Conservation (phyloP, 2,888 invertebrate genomes). For the Agonopterix subpropinquella region DNA sequence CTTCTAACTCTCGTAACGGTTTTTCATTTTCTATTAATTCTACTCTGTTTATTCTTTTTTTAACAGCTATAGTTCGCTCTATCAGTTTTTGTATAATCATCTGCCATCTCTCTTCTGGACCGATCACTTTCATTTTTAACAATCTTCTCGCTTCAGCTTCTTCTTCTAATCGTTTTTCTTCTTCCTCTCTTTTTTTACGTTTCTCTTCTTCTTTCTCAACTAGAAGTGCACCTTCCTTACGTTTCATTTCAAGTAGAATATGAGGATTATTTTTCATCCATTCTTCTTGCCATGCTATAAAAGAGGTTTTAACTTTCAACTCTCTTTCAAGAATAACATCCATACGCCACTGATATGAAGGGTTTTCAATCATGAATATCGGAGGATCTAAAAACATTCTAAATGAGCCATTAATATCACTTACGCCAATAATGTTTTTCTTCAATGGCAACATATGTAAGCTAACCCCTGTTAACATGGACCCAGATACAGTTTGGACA, state of each 20-base stretch:
- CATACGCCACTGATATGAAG: conserved; percentile 53
- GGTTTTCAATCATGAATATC: conserved; percentile 63
- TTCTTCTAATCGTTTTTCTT: conserved; percentile 64
- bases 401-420: conserved; percentile 81
- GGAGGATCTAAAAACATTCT: conserved; percentile 77
- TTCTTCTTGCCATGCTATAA: conserved; percentile 76
- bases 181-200: conserved; percentile 46
- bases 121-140: conserved; percentile 50
- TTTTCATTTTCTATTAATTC: conserved; percentile 76
- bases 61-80: conserved; percentile 77
- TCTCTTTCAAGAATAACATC: conserved; percentile 70
- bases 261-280: conserved; percentile 69
- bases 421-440: conserved; percentile 79
- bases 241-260: conserved; percentile 49
- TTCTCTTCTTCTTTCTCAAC: conserved; percentile 63
- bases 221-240: conserved; percentile 55
- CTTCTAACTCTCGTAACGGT: conserved; percentile 75
- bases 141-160: conserved; percentile 65
- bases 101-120: conserved; percentile 76
- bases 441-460: conserved; percentile 74
- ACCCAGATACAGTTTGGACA: conserved; percentile 79
- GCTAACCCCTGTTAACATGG: conserved; percentile 78
- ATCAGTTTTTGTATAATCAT: conserved; percentile 79
- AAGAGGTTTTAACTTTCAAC: conserved; percentile 64
- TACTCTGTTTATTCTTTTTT: conserved; percentile 77